These are phyloP conservation scores for Synanthedon tipuliformis DNA, from an alignment of 2,888 invertebrate genomes.

Conservation along the genomic window DNA sequence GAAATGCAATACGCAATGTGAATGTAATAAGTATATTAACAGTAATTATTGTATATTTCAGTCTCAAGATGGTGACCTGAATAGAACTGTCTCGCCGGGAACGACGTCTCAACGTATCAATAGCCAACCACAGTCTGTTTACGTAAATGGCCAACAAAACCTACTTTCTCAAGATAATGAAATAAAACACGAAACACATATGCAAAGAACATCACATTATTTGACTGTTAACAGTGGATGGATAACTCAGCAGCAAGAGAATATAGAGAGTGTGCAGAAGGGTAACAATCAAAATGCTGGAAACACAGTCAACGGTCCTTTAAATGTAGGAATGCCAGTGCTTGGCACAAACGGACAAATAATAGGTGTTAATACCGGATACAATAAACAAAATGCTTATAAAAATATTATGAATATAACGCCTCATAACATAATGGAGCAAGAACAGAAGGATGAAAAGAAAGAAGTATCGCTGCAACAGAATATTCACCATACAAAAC, in stretches of 20 bases:
- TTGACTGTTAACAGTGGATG: constrained; percentile 62
- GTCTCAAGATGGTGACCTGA: constrained; percentile 39
- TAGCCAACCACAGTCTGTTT: constrained; percentile 28
- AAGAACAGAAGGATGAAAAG: constrained; percentile 40
- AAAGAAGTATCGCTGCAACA: constrained; percentile 29
- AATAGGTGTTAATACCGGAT: constrained; percentile 67
- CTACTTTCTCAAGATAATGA: constrained; percentile 32
- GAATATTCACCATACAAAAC: constrained; percentile 24
- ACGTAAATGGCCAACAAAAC: constrained; percentile 28
- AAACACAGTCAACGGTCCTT: constrained; percentile 17
- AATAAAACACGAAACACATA: constrained; percentile 43
- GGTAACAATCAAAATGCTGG: background rate
- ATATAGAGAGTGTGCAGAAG: constrained; percentile 35
- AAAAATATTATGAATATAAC: constrained; percentile 28
- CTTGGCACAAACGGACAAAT: constrained; percentile 72
- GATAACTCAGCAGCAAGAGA: constrained; percentile 55
- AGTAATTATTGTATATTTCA: constrained; percentile 12
- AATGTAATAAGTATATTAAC: no score
- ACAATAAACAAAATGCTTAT: constrained; percentile 33
- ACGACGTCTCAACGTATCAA: constrained; percentile 26
- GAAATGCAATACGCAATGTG: no score
- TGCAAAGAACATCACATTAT: constrained; percentile 56
- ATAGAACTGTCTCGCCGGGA: constrained; percentile 34
- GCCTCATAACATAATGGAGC: constrained; percentile 23
- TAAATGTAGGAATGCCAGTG: constrained; percentile 49